Evolutionary conservation across 64 coral and sea anemone species (phyloP).

Genomic region (Pocillopora damicornis): DNA sequence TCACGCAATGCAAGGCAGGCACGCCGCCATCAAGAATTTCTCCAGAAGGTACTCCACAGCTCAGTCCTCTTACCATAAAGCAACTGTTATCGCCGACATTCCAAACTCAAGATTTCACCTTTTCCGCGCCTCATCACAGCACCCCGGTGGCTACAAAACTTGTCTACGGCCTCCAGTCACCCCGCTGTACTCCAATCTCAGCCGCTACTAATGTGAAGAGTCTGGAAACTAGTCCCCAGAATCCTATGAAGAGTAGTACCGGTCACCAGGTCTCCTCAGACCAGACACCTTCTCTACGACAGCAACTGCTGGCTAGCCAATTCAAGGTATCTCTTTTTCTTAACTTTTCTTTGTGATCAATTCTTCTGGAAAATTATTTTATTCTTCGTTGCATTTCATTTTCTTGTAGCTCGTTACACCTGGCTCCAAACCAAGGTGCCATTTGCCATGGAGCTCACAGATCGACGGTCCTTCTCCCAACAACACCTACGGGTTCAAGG

Average conservation of each 20-base stretch:
- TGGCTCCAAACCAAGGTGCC: constrained; percentile 17
- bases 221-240: not conserved
- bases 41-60: not conserved
- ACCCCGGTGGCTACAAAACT: constrained; percentile 27
- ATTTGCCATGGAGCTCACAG: constrained; percentile 54
- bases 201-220: not conserved
- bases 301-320: constrained; percentile 69
- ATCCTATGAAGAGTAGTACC: not conserved
- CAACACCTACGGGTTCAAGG: constrained; percentile 83
- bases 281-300: constrained; percentile 30
- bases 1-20: not conserved
- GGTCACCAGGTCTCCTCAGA: not conserved
- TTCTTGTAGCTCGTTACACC: constrained; percentile 56
- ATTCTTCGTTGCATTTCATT: not conserved
- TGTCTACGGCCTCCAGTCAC: constrained; percentile 22
- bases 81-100: not conserved
- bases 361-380: not conserved
- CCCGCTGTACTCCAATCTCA: constrained; percentile 48
- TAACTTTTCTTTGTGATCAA: not conserved
- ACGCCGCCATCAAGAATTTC: not conserved
- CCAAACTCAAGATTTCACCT: constrained; percentile 1
- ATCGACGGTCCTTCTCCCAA: constrained; percentile 86
- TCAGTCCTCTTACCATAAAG: not conserved
- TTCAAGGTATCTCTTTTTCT: constrained; percentile 50
- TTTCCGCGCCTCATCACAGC: constrained; percentile 12